These are phyloP conservation scores for Pangasius larnaudii DNA, from an alignment of 2,797 vertebrate species.

Conservation along the genomic window DNA sequence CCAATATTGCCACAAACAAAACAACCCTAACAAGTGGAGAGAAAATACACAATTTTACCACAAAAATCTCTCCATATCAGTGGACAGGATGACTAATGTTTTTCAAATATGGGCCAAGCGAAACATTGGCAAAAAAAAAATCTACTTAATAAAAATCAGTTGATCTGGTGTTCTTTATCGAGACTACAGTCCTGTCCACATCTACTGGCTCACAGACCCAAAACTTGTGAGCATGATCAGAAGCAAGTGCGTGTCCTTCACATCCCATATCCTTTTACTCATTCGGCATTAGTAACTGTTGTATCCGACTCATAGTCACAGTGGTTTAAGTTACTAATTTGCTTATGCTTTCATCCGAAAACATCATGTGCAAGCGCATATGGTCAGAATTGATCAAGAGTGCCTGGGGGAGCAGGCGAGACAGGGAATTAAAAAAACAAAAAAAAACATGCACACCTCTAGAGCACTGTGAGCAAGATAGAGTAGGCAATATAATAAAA, in stretches of 20 bases:
- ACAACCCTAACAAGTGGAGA: background rate
- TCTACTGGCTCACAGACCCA: background rate
- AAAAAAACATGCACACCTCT: background rate
- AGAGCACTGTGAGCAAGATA: background rate
- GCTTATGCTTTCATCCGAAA: background rate
- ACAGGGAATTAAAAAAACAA: background rate
- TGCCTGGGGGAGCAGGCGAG: background rate
- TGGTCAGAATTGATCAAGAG: background rate
- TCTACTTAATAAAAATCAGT: background rate
- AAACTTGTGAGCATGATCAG: background rate
- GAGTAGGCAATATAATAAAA: background rate
- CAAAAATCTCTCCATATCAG: background rate
- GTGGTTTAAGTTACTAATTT: background rate
- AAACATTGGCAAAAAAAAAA: too few species aligned
- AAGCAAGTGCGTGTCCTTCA: background rate
- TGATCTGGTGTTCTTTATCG: background rate
- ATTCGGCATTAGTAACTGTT: background rate
- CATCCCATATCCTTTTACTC: background rate
- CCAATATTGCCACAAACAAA: background rate
- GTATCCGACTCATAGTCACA: background rate
- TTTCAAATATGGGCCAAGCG: background rate
- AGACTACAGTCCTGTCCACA: background rate
- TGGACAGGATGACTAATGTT: background rate
- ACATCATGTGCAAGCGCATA: background rate
- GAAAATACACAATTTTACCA: background rate